phyloP scores from a whole-genome alignment of 2,888 invertebrate genomes.

The Teinopalpus imperialis region DNA sequence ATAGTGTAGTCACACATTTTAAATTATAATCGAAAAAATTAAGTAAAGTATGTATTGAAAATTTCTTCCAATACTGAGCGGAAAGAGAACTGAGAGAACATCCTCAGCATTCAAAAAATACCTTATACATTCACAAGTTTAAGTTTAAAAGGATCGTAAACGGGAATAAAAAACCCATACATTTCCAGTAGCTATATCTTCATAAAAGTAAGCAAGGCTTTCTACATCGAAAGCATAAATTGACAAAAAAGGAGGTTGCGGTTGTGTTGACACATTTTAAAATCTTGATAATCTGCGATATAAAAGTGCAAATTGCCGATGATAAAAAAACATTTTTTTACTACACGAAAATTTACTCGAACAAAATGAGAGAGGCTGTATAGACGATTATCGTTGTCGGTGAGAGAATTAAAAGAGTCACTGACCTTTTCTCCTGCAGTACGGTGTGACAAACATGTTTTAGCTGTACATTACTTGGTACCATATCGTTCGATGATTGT shows the following conservation, averaged over 20 bases:
- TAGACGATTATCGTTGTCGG: slow-evolving; percentile 18
- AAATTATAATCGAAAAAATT: too few relatives aligned
- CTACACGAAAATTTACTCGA: background rate
- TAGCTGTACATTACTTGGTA: background rate
- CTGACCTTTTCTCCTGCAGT: slow-evolving; percentile 5
- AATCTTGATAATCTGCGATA: slow-evolving; percentile 23
- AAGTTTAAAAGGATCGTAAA: too few relatives aligned
- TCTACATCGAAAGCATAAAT: slow-evolving; percentile 1
- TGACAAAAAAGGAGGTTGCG: slow-evolving; percentile 2
- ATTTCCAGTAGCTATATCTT: background rate
- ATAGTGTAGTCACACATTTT: too few relatives aligned
- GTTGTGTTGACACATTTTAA: slow-evolving; percentile 18
- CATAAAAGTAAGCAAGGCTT: slow-evolving; percentile 4
- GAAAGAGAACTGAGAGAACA: too few relatives aligned
- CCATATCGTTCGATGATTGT: too few relatives aligned
- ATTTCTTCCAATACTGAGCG: too few relatives aligned
- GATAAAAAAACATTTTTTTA: slow-evolving; percentile 7
- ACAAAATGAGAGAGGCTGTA: slow-evolving; percentile 18
- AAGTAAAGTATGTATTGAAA: too few relatives aligned
- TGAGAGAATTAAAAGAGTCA: slow-evolving; percentile 14
- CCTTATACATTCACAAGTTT: too few relatives aligned
- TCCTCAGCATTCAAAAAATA: too few relatives aligned
- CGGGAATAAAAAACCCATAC: background rate
- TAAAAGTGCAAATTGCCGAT: slow-evolving; percentile 22
- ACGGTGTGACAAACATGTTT: background rate